Evolutionary conservation across 2,888 invertebrate genomes (phyloP).

Genomic region (Lottia gigantea): DNA sequence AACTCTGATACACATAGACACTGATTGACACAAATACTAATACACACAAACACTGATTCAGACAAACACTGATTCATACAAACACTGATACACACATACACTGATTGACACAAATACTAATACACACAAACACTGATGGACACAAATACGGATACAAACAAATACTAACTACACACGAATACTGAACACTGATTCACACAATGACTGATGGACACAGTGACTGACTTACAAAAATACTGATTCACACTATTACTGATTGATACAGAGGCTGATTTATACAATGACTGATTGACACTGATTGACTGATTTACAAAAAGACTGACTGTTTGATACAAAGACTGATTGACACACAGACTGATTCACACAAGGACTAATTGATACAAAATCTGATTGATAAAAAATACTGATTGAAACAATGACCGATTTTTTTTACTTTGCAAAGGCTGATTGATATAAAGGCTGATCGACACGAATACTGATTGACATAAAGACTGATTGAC

Average conservation of each 20-base stretch:
- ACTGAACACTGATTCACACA: slow-evolving; percentile 8
- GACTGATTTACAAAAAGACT: too few relatives aligned
- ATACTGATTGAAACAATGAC: not conserved
- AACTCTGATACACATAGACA: too few relatives aligned
- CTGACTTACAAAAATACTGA: not conserved
- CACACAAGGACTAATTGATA: not conserved
- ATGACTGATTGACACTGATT: not conserved
- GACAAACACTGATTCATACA: too few relatives aligned
- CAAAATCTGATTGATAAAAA: not conserved
- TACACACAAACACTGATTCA: too few relatives aligned
- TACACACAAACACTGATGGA: not conserved
- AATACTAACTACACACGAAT: too few relatives aligned
- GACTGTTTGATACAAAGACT: slow-evolving; percentile 6
- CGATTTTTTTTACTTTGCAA: not conserved
- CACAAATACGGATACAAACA: too few relatives aligned
- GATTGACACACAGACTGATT: not conserved
- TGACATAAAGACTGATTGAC: too few relatives aligned
- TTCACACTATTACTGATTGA: slow-evolving; percentile 1
- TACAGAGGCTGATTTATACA: not conserved
- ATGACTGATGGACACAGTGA: not conserved
- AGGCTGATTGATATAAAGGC: too few relatives aligned
- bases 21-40: too few relatives aligned
- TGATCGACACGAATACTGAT: too few relatives aligned
- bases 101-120: not conserved
- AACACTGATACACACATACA: too few relatives aligned